Base-by-base conservation (phyloP, 2,797 vertebrate species). In the Eutrigla gurnardus region DNA sequence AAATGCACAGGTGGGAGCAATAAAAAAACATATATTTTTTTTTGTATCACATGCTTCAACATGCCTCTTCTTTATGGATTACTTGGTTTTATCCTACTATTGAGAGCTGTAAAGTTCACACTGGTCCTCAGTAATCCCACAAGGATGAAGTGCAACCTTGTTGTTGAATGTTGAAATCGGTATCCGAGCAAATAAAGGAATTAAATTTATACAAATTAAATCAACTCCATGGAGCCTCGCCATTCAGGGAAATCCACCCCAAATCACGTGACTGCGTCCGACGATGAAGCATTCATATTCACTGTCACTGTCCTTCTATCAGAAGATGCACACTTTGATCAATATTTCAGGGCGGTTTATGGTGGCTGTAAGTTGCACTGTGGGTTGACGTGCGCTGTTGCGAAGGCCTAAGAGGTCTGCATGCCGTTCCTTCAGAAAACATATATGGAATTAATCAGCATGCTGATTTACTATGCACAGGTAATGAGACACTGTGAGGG, bases 381-480 rank as follows among this genome's bases (percentile, higher is more conserved):
- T 15, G 37, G 25, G 37, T 47, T 65, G 58, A 42, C 3, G 4
- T 0, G 2, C 5, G 14, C 37, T 42, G 59, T 25, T 4, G 3
- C 43, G 9, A 8, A 39, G 46, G 65, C 37, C 66, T 35, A 0
- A 40, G 46, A 65, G 46, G 3, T 65, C 40, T 75, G 75, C 37
- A 67, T 35, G 58, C 46, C 37, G 40, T 62, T 71, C 54, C 60
- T 45, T 46, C 43, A 37, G 9, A 81, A 80, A 79, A 80, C 36
- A 73, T 65, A 58, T 46, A 70, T 70, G 42, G 80, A 82, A 78
- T 83, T 79, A 73, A 89, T 80, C 65, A 81, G 57, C 37, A 61
- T 35, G 50, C 72, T 77, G 60, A 77, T 88, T 86, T 83, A 78
- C 70, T 78, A 86, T 88, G 86, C 81, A 65, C 76, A 80, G 75